Conservation (phyloP, 1,140 invertebrate species). For the Dreissena rostriformis region DNA sequence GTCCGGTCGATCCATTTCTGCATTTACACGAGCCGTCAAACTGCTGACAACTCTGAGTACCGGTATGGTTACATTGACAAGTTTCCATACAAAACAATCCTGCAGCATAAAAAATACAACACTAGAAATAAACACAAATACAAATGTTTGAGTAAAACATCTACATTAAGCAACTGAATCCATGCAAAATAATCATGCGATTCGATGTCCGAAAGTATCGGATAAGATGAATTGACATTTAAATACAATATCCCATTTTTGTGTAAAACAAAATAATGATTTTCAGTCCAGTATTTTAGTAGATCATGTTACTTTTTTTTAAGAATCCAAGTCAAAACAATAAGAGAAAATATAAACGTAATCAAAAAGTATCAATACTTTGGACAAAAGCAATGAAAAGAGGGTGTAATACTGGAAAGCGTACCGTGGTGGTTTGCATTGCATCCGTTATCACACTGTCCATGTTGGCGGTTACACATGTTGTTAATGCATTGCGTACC, state of each 20-base stretch:
- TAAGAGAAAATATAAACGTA: too few relatives aligned
- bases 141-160: too few relatives aligned
- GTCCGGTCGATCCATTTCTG: conserved; percentile 3
- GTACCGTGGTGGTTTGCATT: conserved; percentile 14
- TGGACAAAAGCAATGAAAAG: not conserved
- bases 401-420: too few relatives aligned
- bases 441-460: conserved; percentile 31
- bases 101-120: not conserved
- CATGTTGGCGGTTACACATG: not conserved
- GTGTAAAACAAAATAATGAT: too few relatives aligned
- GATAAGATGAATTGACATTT: too few relatives aligned
- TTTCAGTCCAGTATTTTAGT: too few relatives aligned
- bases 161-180: too few relatives aligned
- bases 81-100: conserved; percentile 32
- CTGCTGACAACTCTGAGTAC: conserved; percentile 18
- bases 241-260: too few relatives aligned
- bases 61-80: conserved; percentile 21
- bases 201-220: too few relatives aligned
- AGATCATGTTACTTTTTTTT: too few relatives aligned
- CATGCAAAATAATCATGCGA: too few relatives aligned
- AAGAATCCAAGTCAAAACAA: too few relatives aligned
- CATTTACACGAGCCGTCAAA: conserved; percentile 19
- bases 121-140: not conserved
- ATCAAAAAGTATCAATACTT: not conserved
- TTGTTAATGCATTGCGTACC: conserved; percentile 23